A percentile compares a stretch with the other conserved stretches of the same genome.
Conservation (phyloP, 2,888 invertebrate genomes). For the Podotricha telesiphe region DNA sequence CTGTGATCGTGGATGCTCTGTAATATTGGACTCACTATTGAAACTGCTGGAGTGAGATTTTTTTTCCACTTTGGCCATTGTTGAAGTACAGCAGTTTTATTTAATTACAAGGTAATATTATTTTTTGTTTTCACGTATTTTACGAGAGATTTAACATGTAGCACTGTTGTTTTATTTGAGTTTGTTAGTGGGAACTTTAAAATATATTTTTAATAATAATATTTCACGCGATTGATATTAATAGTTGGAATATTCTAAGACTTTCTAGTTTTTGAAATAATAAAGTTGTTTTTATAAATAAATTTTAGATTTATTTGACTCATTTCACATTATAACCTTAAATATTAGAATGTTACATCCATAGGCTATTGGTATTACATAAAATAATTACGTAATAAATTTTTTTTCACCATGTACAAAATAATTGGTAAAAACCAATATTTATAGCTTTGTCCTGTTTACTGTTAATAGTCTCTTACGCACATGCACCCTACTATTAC, state of each 20-base stretch:
- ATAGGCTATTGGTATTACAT: neutral
- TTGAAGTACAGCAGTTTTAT: conserved; percentile 6
- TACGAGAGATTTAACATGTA: neutral
- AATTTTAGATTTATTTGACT: conserved; percentile 12
- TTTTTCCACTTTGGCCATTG: neutral
- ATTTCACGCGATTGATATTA: conserved; percentile 2
- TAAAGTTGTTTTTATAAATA: conserved; percentile 33
- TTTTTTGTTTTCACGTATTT: neutral
- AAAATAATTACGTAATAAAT: neutral
- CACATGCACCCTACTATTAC: conserved; percentile 68
- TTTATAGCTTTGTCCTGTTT: conserved; percentile 14
- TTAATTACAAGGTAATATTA: neutral
- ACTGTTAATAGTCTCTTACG: conserved; percentile 50
- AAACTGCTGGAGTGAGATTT: neutral
- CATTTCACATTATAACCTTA: neutral
- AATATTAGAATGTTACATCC: neutral
- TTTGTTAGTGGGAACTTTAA: conserved; percentile 2
- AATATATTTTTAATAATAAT: conserved; percentile 23
- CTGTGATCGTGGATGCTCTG: neutral
- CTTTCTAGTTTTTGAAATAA: conserved; percentile 19
- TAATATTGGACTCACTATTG: neutral
- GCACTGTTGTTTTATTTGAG: neutral
- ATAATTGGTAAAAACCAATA: neutral
- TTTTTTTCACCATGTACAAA: neutral
- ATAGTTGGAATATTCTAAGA: conserved; percentile 12